A percentile compares a stretch with the other conserved stretches of the same genome.
These are phyloP conservation scores for Riparia riparia DNA, from an alignment of 2,113 vertebrate genomes.

Conservation along the genomic window DNA sequence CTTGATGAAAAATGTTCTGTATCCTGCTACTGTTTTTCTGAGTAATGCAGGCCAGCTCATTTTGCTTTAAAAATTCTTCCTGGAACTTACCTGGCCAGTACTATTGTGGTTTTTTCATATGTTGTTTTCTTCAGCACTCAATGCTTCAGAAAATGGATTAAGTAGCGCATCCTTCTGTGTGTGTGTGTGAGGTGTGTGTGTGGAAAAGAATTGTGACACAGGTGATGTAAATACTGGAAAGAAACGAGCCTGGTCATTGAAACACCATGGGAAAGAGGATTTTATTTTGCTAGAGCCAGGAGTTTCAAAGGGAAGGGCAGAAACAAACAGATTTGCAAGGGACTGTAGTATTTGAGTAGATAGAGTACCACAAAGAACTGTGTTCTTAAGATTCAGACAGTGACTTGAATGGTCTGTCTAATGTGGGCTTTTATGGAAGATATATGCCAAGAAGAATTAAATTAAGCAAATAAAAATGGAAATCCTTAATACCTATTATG, in stretches of 20 bases:
- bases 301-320: background rate
- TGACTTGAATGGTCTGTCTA: background rate
- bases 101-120: background rate
- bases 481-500: constrained; percentile 5
- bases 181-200: background rate
- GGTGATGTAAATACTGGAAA: background rate
- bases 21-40: background rate
- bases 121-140: background rate
- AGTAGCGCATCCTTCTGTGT: background rate
- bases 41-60: background rate
- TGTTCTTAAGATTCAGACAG: background rate
- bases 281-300: background rate
- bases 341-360: background rate
- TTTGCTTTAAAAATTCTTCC: background rate
- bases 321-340: background rate
- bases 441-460: background rate
- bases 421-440: background rate
- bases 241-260: background rate
- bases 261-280: background rate
- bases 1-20: background rate
- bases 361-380: background rate
- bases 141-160: background rate
- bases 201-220: background rate
- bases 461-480: constrained; percentile 1
- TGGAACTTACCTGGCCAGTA: background rate